phyloP scores from a whole-genome alignment of 1,140 invertebrate species.

The Paramacrobiotus metropolitanus region DNA sequence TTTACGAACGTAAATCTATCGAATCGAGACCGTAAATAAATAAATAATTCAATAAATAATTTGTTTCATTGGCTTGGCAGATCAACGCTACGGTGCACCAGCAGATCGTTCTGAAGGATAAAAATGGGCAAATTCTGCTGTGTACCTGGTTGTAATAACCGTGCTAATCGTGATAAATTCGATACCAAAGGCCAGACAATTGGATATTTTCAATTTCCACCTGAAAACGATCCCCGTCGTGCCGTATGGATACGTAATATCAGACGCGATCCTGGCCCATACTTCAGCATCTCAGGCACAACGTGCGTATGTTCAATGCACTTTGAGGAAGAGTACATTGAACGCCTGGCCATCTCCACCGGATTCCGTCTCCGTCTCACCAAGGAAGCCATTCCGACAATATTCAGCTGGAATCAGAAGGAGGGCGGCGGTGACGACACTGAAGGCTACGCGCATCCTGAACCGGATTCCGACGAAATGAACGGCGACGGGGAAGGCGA shows the following conservation, averaged over 20 bases:
- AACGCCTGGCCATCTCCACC: conserved; percentile 1
- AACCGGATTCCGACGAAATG: background rate
- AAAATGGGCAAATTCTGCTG: conserved; percentile 5
- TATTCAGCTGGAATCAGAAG: background rate
- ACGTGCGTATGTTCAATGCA: background rate
- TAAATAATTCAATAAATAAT: too few species aligned
- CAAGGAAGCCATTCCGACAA: background rate
- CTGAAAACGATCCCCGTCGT: conserved; percentile 1
- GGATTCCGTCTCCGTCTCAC: conserved; percentile 1
- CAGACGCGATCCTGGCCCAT: background rate
- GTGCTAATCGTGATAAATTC: background rate
- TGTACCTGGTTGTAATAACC: background rate
- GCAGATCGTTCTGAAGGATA: too few species aligned
- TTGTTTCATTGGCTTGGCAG: too few species aligned
- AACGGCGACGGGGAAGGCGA: background rate
- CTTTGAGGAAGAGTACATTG: conserved; percentile 5
- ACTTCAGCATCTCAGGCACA: background rate
- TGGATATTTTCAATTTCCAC: background rate
- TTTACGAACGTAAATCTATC: too few species aligned
- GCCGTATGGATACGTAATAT: background rate
- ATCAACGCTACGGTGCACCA: too few species aligned
- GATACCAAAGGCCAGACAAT: conserved; percentile 1
- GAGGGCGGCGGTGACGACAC: background rate
- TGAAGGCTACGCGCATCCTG: background rate
- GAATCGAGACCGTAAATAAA: too few species aligned